Percentiles rank a stretch among this genome's conserved stretches.
These are phyloP conservation scores for Marasmarcha lunaedactyla DNA, from an alignment of 2,888 invertebrate genomes.

Conservation along the genomic window DNA sequence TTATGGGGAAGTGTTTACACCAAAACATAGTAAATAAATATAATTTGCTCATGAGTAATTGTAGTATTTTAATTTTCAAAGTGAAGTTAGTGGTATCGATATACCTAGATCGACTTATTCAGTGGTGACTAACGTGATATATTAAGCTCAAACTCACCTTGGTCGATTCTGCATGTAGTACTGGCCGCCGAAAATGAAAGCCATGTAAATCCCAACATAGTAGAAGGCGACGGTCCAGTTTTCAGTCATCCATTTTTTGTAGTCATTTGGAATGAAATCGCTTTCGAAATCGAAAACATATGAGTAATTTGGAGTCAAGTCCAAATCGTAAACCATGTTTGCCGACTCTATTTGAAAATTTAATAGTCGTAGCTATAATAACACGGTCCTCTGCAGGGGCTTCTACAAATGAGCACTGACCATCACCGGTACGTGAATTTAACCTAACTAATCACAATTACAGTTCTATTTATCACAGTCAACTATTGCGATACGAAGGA, in stretches of 20 bases:
- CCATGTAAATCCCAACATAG: conserved; percentile 90
- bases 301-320: conserved; percentile 86
- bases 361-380: conserved; percentile 14
- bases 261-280: conserved; percentile 90
- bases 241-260: conserved; percentile 94
- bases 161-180: conserved; percentile 93
- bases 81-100: too few species aligned
- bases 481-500: conserved; percentile 37
- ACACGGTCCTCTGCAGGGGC: conserved; percentile 20
- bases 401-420: conserved; percentile 36
- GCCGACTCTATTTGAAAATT: conserved; percentile 42
- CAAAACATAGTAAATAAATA: too few species aligned
- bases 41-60: too few species aligned
- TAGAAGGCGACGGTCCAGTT: conserved; percentile 97
- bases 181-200: conserved; percentile 93
- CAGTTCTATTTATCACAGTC: conserved; percentile 52
- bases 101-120: too few species aligned
- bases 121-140: too few species aligned
- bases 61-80: too few species aligned
- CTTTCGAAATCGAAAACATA: conserved; percentile 96
- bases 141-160: conserved; percentile 70
- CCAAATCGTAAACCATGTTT: conserved; percentile 62
- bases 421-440: conserved; percentile 50
- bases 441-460: conserved; percentile 51
- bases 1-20: too few species aligned